These are phyloP conservation scores for Pandemis cinnamomeana DNA, from an alignment of 2,888 invertebrate genomes.

Conservation along the genomic window DNA sequence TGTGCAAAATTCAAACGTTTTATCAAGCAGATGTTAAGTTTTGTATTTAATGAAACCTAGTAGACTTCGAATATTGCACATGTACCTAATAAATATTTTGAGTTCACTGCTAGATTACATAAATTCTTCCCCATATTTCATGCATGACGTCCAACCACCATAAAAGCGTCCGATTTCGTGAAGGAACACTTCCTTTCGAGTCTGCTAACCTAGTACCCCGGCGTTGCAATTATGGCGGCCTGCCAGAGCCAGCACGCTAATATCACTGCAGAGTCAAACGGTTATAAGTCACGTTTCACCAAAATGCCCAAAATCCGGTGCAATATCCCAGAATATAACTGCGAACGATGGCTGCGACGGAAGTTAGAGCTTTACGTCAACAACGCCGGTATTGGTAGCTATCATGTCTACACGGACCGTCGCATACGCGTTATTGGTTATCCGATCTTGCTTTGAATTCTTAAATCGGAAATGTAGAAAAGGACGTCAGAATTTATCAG, in stretches of 20 bases:
- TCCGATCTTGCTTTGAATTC: slow-evolving; percentile 15
- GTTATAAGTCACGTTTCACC: slow-evolving; percentile 70
- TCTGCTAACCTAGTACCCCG: slow-evolving; percentile 61
- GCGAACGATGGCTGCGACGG: slow-evolving; percentile 58
- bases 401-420: slow-evolving; percentile 24
- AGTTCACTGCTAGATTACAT: slow-evolving; percentile 15
- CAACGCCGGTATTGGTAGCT: slow-evolving; percentile 51
- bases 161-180: slow-evolving; percentile 70
- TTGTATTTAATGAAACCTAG: not conserved
- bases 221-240: slow-evolving; percentile 70
- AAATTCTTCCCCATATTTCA: slow-evolving; percentile 48
- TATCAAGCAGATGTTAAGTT: not conserved
- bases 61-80: not conserved
- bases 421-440: slow-evolving; percentile 43
- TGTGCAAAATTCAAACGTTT: too few relatives aligned
- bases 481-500: not conserved
- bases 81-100: not conserved
- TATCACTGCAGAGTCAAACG: slow-evolving; percentile 63
- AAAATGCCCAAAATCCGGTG: slow-evolving; percentile 66
- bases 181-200: slow-evolving; percentile 66
- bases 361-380: slow-evolving; percentile 62
- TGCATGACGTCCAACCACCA: slow-evolving; percentile 58
- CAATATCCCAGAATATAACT: slow-evolving; percentile 58
- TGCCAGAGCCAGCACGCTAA: slow-evolving; percentile 72
- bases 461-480: not conserved